Conservation (phyloP, 2,888 invertebrate genomes). For the Dioctria linearis region DNA sequence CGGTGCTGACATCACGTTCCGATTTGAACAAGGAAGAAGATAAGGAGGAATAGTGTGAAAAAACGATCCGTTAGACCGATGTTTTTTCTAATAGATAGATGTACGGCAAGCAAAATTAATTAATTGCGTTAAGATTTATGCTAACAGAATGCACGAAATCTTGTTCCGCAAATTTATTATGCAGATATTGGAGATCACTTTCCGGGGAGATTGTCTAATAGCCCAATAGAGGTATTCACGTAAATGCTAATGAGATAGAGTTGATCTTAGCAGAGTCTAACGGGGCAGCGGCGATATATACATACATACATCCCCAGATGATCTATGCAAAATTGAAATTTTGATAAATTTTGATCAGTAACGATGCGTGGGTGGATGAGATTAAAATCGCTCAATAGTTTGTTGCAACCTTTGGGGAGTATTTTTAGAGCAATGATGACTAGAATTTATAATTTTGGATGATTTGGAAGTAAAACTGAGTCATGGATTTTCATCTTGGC, state of each 20-base stretch:
- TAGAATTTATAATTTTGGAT: too few species aligned
- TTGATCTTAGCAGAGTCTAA: background rate
- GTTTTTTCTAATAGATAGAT: background rate
- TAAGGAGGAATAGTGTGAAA: background rate
- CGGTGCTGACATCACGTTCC: slow-evolving; percentile 27
- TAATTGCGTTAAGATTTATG: slow-evolving; percentile 7
- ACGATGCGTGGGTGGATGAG: background rate
- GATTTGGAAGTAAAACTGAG: too few species aligned
- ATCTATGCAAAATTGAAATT: background rate
- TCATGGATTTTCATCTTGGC: too few species aligned
- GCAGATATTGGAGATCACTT: background rate
- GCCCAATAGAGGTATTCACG: background rate
- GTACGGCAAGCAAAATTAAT: slow-evolving; percentile 2
- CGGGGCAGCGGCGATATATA: background rate
- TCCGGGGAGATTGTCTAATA: background rate
- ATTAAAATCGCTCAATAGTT: background rate
- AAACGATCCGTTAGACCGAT: slow-evolving; percentile 6
- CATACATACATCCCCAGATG: background rate
- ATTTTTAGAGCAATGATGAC: background rate
- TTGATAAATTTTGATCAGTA: slow-evolving; percentile 9
- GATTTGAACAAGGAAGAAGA: background rate
- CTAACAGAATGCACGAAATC: background rate
- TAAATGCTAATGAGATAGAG: background rate
- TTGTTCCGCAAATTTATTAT: background rate
- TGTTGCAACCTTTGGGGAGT: background rate